A percentile compares a stretch with the other conserved stretches of the same genome.
Evolutionary conservation across 2,888 invertebrate species (phyloP).

Genomic region (Acrobasis consociella): DNA sequence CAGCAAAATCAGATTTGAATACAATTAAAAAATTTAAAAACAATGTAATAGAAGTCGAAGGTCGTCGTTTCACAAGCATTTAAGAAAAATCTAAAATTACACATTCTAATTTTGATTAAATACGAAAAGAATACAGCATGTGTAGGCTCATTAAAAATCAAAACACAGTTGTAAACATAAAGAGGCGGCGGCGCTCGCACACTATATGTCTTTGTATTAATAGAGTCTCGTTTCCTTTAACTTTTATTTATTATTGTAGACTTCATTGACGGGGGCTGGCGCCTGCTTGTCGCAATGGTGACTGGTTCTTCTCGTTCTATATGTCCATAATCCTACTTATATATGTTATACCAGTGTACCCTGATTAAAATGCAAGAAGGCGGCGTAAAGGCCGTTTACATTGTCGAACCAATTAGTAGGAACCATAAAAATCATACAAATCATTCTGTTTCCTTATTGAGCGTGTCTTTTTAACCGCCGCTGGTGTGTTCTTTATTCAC

Average conservation of each 20-base stretch:
- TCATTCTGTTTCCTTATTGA: slow-evolving; percentile 69
- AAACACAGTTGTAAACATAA: slow-evolving; percentile 25
- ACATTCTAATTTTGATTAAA: slow-evolving; percentile 18
- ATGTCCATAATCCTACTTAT: slow-evolving; percentile 66
- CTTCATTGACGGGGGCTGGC: slow-evolving; percentile 73
- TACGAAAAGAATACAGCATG: slow-evolving; percentile 36
- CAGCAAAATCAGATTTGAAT: no score
- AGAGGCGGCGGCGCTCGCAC: not conserved
- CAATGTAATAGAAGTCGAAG: no score
- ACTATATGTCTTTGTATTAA: slow-evolving; percentile 42
- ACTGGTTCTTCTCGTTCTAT: slow-evolving; percentile 79
- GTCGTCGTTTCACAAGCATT: not conserved
- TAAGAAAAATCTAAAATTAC: not conserved
- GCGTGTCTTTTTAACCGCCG: slow-evolving; percentile 51
- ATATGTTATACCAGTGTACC: slow-evolving; percentile 69
- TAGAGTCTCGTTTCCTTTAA: slow-evolving; percentile 64
- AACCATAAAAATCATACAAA: slow-evolving; percentile 73
- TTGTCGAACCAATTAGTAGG: slow-evolving; percentile 75
- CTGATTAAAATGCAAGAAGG: slow-evolving; percentile 75
- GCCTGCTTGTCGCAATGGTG: slow-evolving; percentile 76
- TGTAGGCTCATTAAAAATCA: slow-evolving; percentile 42
- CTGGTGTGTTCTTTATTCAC: slow-evolving; percentile 55
- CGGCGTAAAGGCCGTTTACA: slow-evolving; percentile 68
- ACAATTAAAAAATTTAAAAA: no score
- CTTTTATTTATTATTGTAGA: slow-evolving; percentile 72